These are phyloP conservation scores for Rhineura floridana DNA, from an alignment of 2,113 vertebrate genomes.

Conservation along the genomic window DNA sequence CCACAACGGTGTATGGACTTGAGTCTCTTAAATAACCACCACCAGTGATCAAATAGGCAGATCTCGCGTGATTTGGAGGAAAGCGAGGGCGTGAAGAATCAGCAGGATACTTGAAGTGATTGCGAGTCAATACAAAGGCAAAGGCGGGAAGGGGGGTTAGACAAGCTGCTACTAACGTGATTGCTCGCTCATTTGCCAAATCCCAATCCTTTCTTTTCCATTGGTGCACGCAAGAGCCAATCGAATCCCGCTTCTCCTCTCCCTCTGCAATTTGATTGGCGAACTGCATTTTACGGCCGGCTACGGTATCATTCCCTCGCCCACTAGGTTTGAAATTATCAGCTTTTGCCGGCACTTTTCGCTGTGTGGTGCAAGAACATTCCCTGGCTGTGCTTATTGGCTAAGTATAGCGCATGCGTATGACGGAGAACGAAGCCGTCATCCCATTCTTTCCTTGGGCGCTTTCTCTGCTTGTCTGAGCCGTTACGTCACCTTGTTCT, in stretches of 20 bases:
- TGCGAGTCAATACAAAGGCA: background rate
- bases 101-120: background rate
- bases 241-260: background rate
- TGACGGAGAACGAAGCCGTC: background rate
- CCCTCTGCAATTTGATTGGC: background rate
- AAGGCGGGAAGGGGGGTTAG: background rate
- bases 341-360: background rate
- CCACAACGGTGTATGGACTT: too few relatives aligned
- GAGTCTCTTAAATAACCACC: too few relatives aligned
- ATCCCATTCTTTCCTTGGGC: background rate
- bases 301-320: background rate
- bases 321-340: background rate
- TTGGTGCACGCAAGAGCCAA: background rate
- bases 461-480: too few relatives aligned
- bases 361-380: too few relatives aligned
- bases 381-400: background rate
- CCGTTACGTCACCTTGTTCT: background rate
- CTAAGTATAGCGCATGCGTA: background rate
- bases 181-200: background rate
- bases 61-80: background rate
- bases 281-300: background rate
- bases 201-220: background rate
- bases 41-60: background rate
- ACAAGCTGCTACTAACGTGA: background rate
- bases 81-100: too few relatives aligned